These are phyloP conservation scores for Cebidichthys violaceus DNA, from an alignment of 2,113 vertebrate genomes.

Conservation along the genomic window DNA sequence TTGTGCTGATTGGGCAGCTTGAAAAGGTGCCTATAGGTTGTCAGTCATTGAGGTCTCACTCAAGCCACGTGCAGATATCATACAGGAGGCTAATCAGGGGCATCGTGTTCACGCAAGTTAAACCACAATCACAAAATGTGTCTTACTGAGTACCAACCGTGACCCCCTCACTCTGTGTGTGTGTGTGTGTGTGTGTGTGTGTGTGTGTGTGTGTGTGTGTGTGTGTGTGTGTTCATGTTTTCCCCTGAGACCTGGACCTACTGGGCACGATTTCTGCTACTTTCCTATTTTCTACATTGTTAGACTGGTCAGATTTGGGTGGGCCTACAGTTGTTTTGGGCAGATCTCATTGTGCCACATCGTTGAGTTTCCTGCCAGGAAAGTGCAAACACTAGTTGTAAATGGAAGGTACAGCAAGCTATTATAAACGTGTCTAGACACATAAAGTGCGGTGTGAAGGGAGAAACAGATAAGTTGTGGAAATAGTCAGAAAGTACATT, in stretches of 20 bases:
- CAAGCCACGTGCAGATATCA: background rate
- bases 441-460: constrained; percentile 58
- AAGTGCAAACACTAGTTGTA: constrained; percentile 59
- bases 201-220: no score
- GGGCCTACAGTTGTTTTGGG: constrained; percentile 30
- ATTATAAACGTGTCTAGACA: constrained; percentile 68
- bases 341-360: constrained; percentile 53
- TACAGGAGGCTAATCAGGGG: constrained; percentile 38
- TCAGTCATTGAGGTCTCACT: constrained; percentile 38
- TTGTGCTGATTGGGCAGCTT: constrained; percentile 64
- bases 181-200: no score
- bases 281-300: constrained; percentile 38
- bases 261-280: background rate
- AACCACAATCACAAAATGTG: constrained; percentile 37
- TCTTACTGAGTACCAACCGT: constrained; percentile 15
- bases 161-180: constrained; percentile 1
- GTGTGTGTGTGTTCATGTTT: no score
- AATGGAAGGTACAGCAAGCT: constrained; percentile 52
- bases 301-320: constrained; percentile 28
- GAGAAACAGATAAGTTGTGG: constrained; percentile 48
- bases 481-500: constrained; percentile 55
- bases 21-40: constrained; percentile 18
- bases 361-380: constrained; percentile 61
- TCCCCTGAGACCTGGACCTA: no score
- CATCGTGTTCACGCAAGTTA: constrained; percentile 41